Evolutionary conservation across 2,888 invertebrate species (phyloP).

Genomic region (Eristalis pertinax): DNA sequence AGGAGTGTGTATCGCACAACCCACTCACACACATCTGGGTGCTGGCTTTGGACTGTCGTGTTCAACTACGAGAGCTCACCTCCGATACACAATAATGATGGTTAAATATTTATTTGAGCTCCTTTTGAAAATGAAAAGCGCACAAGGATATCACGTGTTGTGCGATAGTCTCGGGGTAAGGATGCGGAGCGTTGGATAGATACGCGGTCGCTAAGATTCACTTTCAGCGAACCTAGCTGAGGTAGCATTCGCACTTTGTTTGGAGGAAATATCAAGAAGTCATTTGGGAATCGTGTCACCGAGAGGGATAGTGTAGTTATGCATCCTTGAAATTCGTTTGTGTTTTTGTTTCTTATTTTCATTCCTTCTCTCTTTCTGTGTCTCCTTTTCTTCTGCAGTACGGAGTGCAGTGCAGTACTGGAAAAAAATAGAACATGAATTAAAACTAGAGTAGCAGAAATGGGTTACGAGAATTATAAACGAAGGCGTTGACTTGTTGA

Average conservation of each 20-base stretch:
- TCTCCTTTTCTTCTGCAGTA: too few species aligned
- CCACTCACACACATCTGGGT: not conserved
- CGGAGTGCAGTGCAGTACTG: not conserved
- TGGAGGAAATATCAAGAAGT: slow-evolving; percentile 62
- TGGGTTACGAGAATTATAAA: slow-evolving; percentile 60
- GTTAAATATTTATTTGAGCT: slow-evolving; percentile 70
- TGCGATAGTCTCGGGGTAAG: slow-evolving; percentile 15
- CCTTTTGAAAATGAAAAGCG: slow-evolving; percentile 56
- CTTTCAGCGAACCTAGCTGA: slow-evolving; percentile 31
- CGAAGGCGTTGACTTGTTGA: slow-evolving; percentile 64
- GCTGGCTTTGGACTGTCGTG: not conserved
- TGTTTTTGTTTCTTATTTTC: slow-evolving; percentile 7
- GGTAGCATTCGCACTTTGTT: slow-evolving; percentile 45
- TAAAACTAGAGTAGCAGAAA: slow-evolving; percentile 36
- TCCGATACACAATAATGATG: slow-evolving; percentile 53
- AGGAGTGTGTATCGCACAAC: not conserved
- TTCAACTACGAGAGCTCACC: slow-evolving; percentile 1
- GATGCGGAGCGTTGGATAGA: slow-evolving; percentile 2
- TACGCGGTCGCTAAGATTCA: slow-evolving; percentile 44
- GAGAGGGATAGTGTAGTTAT: slow-evolving; percentile 45
- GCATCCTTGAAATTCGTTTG: slow-evolving; percentile 67
- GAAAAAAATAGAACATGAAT: not conserved
- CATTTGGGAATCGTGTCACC: slow-evolving; percentile 64
- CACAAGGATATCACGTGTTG: slow-evolving; percentile 43
- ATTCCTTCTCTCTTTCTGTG: slow-evolving; percentile 20